Evolutionary conservation across 1,140 invertebrate genomes (phyloP), one percentile per base, ranked within the genome.

Genomic region (Papilio polytes): DNA sequence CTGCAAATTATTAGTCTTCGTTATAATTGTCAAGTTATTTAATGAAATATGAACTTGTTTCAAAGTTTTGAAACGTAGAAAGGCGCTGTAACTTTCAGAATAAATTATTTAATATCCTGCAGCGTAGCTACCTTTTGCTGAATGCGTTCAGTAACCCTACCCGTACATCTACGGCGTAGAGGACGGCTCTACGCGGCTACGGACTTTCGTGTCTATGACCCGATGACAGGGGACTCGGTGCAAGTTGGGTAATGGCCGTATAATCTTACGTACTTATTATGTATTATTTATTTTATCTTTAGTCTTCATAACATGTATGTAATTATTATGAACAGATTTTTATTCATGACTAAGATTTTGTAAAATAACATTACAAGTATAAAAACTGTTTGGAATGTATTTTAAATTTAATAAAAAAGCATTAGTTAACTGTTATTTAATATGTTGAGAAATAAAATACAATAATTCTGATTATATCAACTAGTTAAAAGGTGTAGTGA

Each of bases 81-180:
- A 74, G 70, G n/a, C 72, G 15, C 26, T 73, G 41, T 48, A 74
- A 74, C 36, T 22, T 44, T 77, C 15, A 53, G 74, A 56, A 77
- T 77, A 77, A 36, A 77, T 77, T 77, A 77, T 77, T 77, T 77
- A 56, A 77, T 56, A 77, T 77, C 44, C 74, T 77, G 74, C 74
- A 77, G 74, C 74, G 74, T 31, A 77, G 73, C 41, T 74, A 63
- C 59, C 3, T 20, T 1, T 44, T 48, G 12, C 73, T 22, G 9
- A 74, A 74, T 74, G 73, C 73, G 73, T 20, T 18, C 73, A 74
- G 26, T 48, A 26, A 77, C 74, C 74, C 74, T 36, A 15, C n/a
- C 74, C 74, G 22, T 2, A n/a, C 41, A 20, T 41, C 73, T 51
- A 74, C 41, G 44, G n/a, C 73, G 73, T 74, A 74, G 73, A 74